Conservation (phyloP, 2,797 vertebrate species). For the Ctenopoma multispine region DNA sequence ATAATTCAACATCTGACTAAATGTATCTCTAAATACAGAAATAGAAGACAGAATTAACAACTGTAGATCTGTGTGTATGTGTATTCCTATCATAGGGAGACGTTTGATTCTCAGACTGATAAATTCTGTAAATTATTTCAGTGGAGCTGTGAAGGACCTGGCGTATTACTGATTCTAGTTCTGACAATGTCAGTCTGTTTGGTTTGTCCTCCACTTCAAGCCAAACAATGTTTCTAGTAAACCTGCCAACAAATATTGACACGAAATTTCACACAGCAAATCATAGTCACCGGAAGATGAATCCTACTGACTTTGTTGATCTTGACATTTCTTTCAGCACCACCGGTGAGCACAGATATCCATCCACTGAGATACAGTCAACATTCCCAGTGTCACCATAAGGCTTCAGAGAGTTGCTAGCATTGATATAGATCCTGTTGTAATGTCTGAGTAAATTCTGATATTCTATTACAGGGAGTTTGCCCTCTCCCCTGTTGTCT, state of each 20-base stretch:
- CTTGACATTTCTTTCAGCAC: not conserved
- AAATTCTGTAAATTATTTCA: too few species aligned
- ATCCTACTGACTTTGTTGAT: too few species aligned
- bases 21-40: conserved; percentile 38
- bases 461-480: too few species aligned
- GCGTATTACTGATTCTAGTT: too few species aligned
- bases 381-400: too few species aligned
- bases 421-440: not conserved
- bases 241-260: not conserved
- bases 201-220: too few species aligned
- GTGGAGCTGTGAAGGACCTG: too few species aligned
- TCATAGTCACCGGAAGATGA: not conserved
- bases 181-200: too few species aligned
- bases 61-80: not conserved
- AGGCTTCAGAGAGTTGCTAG: not conserved
- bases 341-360: not conserved
- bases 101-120: too few species aligned
- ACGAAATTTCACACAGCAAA: not conserved
- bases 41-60: conserved; percentile 7
- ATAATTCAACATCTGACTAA: conserved; percentile 23
- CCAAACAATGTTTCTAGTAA: not conserved
- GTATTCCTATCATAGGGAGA: not conserved
- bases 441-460: not conserved
- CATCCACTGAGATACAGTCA: too few species aligned
- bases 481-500: too few species aligned